Evolutionary conservation across 2,113 vertebrate genomes (phyloP).

Genomic region (Numida meleagris): DNA sequence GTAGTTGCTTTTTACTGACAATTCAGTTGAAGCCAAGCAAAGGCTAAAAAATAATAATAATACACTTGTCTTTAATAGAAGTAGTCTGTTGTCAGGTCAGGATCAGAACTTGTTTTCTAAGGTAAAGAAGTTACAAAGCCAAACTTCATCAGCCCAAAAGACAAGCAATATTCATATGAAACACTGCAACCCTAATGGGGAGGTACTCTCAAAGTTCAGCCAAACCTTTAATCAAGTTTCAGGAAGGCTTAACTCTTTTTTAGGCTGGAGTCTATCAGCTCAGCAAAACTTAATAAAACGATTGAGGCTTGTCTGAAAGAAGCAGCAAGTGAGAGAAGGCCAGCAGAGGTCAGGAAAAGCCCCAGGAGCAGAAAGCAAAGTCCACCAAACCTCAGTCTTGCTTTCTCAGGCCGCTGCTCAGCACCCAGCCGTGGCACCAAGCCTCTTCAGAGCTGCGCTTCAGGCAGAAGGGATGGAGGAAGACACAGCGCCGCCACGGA

Average conservation of each 20-base stretch:
- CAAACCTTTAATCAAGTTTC: background rate
- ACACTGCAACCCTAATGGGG: background rate
- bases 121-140: background rate
- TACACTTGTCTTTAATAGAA: background rate
- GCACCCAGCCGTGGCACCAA: background rate
- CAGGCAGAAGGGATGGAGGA: background rate
- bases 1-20: background rate
- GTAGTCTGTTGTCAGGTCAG: background rate
- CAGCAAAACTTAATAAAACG: background rate
- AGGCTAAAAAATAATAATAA: background rate
- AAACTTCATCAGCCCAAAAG: background rate
- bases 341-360: background rate
- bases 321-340: background rate
- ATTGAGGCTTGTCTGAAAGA: background rate
- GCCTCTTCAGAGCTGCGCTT: background rate
- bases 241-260: background rate
- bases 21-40: background rate
- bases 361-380: background rate
- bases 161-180: background rate
- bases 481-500: background rate
- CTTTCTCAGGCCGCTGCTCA: background rate
- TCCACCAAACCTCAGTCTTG: background rate
- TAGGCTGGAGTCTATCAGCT: background rate
- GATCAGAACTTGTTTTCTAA: background rate
- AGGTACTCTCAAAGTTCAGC: background rate